These are phyloP conservation scores for Lamellibrachia columna DNA, from an alignment of 2,888 invertebrate genomes.

Conservation along the genomic window DNA sequence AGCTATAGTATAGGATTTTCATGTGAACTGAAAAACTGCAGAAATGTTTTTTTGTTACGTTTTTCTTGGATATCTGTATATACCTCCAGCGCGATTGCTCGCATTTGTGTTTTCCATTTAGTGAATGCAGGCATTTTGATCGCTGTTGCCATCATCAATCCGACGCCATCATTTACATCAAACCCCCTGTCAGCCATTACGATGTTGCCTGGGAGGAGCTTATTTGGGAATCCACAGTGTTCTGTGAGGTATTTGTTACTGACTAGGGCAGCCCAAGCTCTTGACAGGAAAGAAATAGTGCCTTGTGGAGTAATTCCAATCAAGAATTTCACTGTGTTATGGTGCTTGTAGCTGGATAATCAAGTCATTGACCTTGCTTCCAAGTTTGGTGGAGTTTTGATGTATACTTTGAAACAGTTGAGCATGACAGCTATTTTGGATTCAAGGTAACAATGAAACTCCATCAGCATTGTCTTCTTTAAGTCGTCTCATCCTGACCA, in stretches of 20 bases:
- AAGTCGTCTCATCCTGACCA: slow-evolving; percentile 38
- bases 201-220: slow-evolving; percentile 43
- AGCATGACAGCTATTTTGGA: slow-evolving; percentile 36
- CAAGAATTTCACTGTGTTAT: slow-evolving; percentile 46
- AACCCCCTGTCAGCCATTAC: slow-evolving; percentile 37
- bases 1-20: too few species aligned
- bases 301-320: slow-evolving; percentile 47
- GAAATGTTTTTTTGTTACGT: too few species aligned
- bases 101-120: too few species aligned
- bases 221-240: slow-evolving; percentile 38
- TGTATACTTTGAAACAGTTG: slow-evolving; percentile 44
- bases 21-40: too few species aligned
- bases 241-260: slow-evolving; percentile 49
- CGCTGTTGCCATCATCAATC: neutral
- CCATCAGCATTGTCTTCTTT: slow-evolving; percentile 37
- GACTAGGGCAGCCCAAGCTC: slow-evolving; percentile 43
- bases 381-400: slow-evolving; percentile 41
- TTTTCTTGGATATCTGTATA: too few species aligned
- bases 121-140: too few species aligned
- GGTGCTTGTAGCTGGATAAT: slow-evolving; percentile 43
- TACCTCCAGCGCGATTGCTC: too few species aligned
- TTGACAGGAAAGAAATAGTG: slow-evolving; percentile 43
- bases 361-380: slow-evolving; percentile 43
- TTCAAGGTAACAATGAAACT: slow-evolving; percentile 37
- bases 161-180: neutral